A percentile compares a stretch with the other conserved stretches of the same genome.
Evolutionary conservation across 2,888 invertebrate genomes (phyloP).

Genomic region (Drosophila heteroneura): DNA sequence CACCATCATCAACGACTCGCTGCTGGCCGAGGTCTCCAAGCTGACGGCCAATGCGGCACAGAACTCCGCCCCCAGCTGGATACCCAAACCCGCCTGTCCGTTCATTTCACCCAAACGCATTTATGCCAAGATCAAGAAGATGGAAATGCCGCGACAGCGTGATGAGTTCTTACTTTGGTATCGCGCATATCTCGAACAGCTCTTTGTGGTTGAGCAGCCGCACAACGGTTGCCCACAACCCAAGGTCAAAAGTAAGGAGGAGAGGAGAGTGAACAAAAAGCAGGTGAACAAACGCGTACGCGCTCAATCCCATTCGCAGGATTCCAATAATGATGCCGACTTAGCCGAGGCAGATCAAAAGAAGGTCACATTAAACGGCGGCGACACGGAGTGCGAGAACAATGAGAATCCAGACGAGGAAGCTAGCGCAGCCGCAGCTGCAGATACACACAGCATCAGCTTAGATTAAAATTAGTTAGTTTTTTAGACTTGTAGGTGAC

Average conservation of each 20-base stretch:
- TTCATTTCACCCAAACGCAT: slow-evolving; percentile 84
- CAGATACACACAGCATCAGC: slow-evolving; percentile 31
- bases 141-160: slow-evolving; percentile 80
- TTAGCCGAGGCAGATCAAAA: slow-evolving; percentile 93
- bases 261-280: slow-evolving; percentile 30
- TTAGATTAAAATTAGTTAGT: slow-evolving; percentile 41
- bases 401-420: slow-evolving; percentile 83
- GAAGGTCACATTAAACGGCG: slow-evolving; percentile 83
- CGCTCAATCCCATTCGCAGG: slow-evolving; percentile 59
- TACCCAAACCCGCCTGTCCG: slow-evolving; percentile 52
- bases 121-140: slow-evolving; percentile 82
- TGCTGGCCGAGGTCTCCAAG: slow-evolving; percentile 83
- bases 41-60: slow-evolving; percentile 83
- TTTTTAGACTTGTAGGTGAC: slow-evolving; percentile 19
- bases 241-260: slow-evolving; percentile 31
- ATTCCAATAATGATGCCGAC: slow-evolving; percentile 87
- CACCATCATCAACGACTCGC: slow-evolving; percentile 81
- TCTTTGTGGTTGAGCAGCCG: slow-evolving; percentile 72
- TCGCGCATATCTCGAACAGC: slow-evolving; percentile 81
- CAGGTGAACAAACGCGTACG: slow-evolving; percentile 60
- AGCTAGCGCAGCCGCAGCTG: slow-evolving; percentile 51
- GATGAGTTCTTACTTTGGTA: slow-evolving; percentile 83
- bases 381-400: slow-evolving; percentile 78
- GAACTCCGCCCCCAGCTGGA: slow-evolving; percentile 70
- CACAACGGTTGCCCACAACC: slow-evolving; percentile 12